phyloP scores from a whole-genome alignment of 2,888 invertebrate genomes.

The Tetheella fluctuosa region DNA sequence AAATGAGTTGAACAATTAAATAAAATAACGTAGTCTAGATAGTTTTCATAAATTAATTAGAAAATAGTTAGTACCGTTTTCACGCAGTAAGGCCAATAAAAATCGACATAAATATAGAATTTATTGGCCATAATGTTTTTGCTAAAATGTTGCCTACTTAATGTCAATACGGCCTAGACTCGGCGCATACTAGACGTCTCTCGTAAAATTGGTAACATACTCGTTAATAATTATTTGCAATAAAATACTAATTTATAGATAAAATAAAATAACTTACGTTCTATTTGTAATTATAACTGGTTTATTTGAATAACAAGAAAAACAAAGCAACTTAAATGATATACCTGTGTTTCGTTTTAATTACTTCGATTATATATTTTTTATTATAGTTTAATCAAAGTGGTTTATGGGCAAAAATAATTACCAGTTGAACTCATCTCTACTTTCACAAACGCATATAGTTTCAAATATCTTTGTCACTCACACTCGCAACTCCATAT shows the following conservation, averaged over 20 bases:
- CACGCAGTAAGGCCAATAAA: constrained; percentile 32
- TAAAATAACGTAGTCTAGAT: too few relatives aligned
- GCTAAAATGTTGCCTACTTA: constrained; percentile 18
- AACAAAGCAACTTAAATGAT: not conserved
- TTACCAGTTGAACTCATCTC: not conserved
- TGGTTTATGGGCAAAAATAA: not conserved
- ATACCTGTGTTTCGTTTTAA: not conserved
- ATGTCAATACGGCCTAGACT: constrained; percentile 12
- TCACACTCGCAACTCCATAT: not conserved
- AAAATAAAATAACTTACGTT: not conserved
- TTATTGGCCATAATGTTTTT: constrained; percentile 23
- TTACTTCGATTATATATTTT: not conserved
- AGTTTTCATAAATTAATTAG: constrained; percentile 38
- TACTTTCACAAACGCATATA: not conserved
- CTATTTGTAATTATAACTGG: not conserved
- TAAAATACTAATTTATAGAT: not conserved
- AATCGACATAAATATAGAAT: constrained; percentile 34
- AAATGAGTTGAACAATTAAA: too few relatives aligned
- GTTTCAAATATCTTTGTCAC: not conserved
- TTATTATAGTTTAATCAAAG: not conserved
- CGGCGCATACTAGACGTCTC: not conserved
- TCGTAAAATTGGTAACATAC: not conserved
- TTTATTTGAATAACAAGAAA: constrained; percentile 3
- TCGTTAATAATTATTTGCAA: not conserved
- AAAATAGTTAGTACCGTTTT: constrained; percentile 31